Evolutionary conservation across 2,797 vertebrate species (phyloP).

Genomic region (Diceros bicornis): DNA sequence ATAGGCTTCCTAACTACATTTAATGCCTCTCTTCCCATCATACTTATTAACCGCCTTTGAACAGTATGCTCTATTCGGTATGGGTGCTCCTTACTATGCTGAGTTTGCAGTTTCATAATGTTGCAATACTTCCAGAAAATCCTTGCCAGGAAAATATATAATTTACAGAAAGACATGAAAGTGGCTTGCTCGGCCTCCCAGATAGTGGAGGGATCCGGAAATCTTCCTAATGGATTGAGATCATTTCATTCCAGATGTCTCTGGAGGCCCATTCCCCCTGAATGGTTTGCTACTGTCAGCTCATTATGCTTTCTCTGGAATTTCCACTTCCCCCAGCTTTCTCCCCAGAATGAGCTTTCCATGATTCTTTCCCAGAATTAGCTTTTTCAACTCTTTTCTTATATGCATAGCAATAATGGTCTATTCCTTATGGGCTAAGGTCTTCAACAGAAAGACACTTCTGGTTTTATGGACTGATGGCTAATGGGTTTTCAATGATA

Average conservation of each 20-base stretch:
- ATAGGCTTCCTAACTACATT: background rate
- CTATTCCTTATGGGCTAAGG: background rate
- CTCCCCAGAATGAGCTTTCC: background rate
- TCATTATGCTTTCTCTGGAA: constrained; percentile 34
- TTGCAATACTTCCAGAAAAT: constrained; percentile 22
- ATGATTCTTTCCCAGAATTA: background rate
- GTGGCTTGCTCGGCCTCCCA: constrained; percentile 27
- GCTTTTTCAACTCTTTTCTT: background rate
- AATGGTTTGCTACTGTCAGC: constrained; percentile 32
- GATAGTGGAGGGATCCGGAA: constrained; percentile 51
- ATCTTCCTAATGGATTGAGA: constrained; percentile 56
- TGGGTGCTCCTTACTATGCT: background rate
- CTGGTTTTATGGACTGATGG: background rate
- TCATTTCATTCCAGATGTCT: constrained; percentile 61
- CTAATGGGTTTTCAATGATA: constrained; percentile 47
- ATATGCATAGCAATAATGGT: background rate
- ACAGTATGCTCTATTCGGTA: background rate
- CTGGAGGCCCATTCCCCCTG: constrained; percentile 10
- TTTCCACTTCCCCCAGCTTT: background rate
- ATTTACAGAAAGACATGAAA: constrained; percentile 43
- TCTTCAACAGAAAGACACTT: constrained; percentile 45
- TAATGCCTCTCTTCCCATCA: background rate
- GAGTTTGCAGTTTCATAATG: background rate
- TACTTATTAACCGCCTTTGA: background rate
- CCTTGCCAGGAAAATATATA: background rate